Evolutionary conservation across 1,140 invertebrate species (phyloP), one percentile per base, ranked within the genome.

Genomic region (Steinernema feltiae): DNA sequence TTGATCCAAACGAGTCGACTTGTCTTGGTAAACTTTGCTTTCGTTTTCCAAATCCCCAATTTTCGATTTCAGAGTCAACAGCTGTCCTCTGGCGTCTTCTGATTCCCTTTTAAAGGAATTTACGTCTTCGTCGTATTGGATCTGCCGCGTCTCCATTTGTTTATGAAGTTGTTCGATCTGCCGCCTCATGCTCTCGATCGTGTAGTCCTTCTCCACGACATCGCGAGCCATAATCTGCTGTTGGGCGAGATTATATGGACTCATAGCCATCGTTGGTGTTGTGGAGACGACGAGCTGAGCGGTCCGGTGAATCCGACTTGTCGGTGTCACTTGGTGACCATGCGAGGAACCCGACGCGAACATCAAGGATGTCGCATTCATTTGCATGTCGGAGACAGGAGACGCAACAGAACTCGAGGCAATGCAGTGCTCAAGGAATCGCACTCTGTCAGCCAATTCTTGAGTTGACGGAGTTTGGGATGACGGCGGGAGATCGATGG

Each of bases 51-150:
- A 21, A 21, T 63, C 53, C 24, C 24, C 53, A 21, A 63, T 27
- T 27, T 63, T 63, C 15, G 53, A 63, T 21, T 63, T 63, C 12
- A 63, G 53, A 12, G 53, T 27, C 53, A 63, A 3, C 53, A 63
- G 24, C 24, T 63, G 53, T 7, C 53, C 24, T 63, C 53, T 63
- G 7, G 53, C 53, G 15, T 63, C 53, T 63, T 63, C 53, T 7
- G 53, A 63, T 21, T 63, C 53, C 53, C 24, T 63, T 27, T 63
- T 63, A 21, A 63, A 63, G 7, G 53, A 15, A 27, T 63, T 63
- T 21, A 63, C 53, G 53, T 63, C 53, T 63, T 63, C 53, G 15
- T 63, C 53, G 53, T 63, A 63, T 27, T 63, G 53, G 53, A 63
- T 63, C 24, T 63, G 53, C 53, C 53, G 15, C 24, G 53, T 63